Evolutionary conservation across 2,888 invertebrate species (phyloP).

Genomic region (Antitype chi): DNA sequence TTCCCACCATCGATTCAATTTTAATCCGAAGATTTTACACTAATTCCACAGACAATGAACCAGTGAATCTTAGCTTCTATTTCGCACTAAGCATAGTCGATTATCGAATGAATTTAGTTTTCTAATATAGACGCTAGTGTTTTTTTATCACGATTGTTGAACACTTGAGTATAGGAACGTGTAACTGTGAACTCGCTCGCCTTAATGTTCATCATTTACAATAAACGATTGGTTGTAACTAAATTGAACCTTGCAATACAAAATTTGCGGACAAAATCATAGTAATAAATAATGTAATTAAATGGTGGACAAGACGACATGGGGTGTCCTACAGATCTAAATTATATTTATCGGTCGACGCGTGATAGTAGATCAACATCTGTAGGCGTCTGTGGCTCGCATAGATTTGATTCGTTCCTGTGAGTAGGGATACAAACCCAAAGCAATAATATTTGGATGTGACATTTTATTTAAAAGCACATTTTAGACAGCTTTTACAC

Average conservation of each 20-base stretch:
- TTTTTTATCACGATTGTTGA: constrained; percentile 80
- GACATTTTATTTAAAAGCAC: constrained; percentile 78
- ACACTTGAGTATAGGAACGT: constrained; percentile 68
- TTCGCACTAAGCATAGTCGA: constrained; percentile 85
- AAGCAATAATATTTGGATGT: constrained; percentile 90
- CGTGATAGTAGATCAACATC: constrained; percentile 24
- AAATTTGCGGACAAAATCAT: constrained; percentile 58
- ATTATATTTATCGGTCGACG: constrained; percentile 36
- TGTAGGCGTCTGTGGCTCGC: constrained; percentile 49
- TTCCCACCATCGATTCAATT: constrained; percentile 63
- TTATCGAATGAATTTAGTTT: constrained; percentile 77
- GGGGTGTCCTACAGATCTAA: constrained; percentile 52
- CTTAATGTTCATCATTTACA: constrained; percentile 65
- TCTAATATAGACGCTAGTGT: constrained; percentile 83
- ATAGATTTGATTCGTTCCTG: constrained; percentile 78
- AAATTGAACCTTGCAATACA: constrained; percentile 75
- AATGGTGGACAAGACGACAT: constrained; percentile 54
- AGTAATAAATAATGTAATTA: constrained; percentile 53
- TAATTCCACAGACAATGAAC: constrained; percentile 63
- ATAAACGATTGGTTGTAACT: constrained; percentile 62
- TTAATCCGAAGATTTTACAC: constrained; percentile 65
- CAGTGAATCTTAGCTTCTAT: constrained; percentile 83
- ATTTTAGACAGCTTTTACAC: constrained; percentile 80
- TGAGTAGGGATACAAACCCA: constrained; percentile 74
- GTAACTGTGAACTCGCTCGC: constrained; percentile 39